Conservation (phyloP, 2,113 vertebrate genomes). For the Urocitellus parryii region DNA sequence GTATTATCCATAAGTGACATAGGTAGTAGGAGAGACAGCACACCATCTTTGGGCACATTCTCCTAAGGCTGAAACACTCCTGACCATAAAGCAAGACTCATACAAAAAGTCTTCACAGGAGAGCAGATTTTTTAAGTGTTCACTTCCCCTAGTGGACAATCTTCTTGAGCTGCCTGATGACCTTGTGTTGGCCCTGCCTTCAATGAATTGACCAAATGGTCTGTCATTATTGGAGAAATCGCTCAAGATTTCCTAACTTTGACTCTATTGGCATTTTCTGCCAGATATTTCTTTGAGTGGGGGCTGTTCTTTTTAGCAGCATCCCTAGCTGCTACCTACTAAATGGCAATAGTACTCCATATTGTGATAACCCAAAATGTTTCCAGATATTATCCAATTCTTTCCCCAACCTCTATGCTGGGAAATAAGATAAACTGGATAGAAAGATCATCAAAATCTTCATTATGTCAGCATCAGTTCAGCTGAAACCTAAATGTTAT, state of each 20-base stretch:
- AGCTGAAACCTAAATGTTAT: not conserved
- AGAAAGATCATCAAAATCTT: not conserved
- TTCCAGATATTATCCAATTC: not conserved
- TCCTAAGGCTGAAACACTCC: not conserved
- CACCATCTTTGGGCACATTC: not conserved
- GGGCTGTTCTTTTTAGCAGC: not conserved
- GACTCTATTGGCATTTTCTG: not conserved
- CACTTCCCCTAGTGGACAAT: rapidly evolving
- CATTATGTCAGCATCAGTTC: not conserved
- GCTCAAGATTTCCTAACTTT: not conserved
- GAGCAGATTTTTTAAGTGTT: not conserved
- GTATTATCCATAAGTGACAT: not conserved
- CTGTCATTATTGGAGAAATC: not conserved
- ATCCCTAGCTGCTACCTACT: not conserved
- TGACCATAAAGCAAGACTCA: not conserved
- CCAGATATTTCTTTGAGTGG: not conserved
- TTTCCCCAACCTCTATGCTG: not conserved
- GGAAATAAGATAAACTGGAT: not conserved
- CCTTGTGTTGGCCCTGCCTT: not conserved
- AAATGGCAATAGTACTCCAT: not conserved
- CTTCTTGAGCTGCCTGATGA: not conserved
- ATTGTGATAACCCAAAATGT: not conserved
- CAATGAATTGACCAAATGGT: not conserved
- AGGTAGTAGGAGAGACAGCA: not conserved
- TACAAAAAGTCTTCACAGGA: not conserved